A percentile compares a stretch with the other conserved stretches of the same genome.
Conservation (phyloP, 2,888 invertebrate species). For the Tillus elongatus region DNA sequence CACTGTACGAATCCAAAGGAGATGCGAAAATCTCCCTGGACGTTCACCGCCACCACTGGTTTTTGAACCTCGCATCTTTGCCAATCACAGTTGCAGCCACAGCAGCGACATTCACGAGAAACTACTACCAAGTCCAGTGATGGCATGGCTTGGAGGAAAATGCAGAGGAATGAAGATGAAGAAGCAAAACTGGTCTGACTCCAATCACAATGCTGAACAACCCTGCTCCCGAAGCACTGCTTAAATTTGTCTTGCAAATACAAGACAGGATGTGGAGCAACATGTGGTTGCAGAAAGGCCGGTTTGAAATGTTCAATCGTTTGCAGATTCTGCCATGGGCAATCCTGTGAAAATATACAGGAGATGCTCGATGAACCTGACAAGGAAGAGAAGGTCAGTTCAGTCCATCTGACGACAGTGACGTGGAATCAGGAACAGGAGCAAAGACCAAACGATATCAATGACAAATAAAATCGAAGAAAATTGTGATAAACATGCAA, state of each 20-base stretch:
- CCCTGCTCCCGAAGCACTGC: slow-evolving; percentile 14
- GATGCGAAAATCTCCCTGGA: no score
- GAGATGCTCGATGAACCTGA: no score
- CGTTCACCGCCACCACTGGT: not conserved
- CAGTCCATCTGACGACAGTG: slow-evolving; percentile 22
- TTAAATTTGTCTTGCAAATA: slow-evolving; percentile 13
- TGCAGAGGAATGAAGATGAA: slow-evolving; percentile 8
- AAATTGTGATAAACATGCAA: slow-evolving; percentile 12
- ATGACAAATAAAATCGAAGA: slow-evolving; percentile 17
- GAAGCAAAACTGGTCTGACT: slow-evolving; percentile 6
- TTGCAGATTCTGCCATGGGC: slow-evolving; percentile 17
- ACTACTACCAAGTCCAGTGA: slow-evolving; percentile 8
- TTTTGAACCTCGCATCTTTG: not conserved
- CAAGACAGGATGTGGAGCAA: not conserved
- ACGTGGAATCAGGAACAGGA: slow-evolving; percentile 26
- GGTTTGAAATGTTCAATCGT: slow-evolving; percentile 9
- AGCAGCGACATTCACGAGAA: slow-evolving; percentile 1
- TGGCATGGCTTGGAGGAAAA: slow-evolving; percentile 7
- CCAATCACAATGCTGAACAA: slow-evolving; percentile 10
- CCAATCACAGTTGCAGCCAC: not conserved
- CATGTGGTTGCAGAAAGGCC: slow-evolving; percentile 8
- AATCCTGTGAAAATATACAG: slow-evolving; percentile 20
- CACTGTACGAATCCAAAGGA: not conserved
- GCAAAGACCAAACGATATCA: slow-evolving; percentile 20
- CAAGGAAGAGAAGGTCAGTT: no score